Evolutionary conservation across 2,797 vertebrate species (phyloP), one percentile per base, ranked within the genome.

Genomic region (Tapirus indicus): DNA sequence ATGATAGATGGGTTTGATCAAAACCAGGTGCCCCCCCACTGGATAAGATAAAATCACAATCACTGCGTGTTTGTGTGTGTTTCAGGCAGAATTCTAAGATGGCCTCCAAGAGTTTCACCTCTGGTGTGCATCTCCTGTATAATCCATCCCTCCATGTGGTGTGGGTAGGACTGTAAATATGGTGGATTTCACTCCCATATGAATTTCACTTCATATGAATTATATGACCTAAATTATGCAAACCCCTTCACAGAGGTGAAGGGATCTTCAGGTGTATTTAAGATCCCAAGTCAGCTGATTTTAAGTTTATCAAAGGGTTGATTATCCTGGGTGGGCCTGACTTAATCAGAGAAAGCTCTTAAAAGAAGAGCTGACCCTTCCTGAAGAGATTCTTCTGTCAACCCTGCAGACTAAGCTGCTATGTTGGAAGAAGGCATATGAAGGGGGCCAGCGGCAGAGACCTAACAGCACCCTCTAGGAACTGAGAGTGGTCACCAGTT

Each of bases 351-450:
- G 16, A 71, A 90, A 90, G 27, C 4, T 88, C 91, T 84, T 58
- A 86, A 79, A 97, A 78, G 27, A 80, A 16, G 21, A 91, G 88
- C 5, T 20, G 44, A 95, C 29, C 41, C 44, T 94, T 94, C 49
- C 49, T 71, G 12, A 86, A 88, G 52, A 69, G 38, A 60, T 6
- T 92, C 54, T 92, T 32, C 25, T 52, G 1, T 32, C 20, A 85
- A 52, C 9, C 25, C 41, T 71, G 47, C 8, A 96, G 80, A 85
- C 17, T 13, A 93, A 85, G 52, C 14, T 47, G 27, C 38, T 69
- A 32, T 5, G 21, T 6, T 77, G 23, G 89, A 25, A 75, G 49
- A 91, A 95, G 56, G n/a, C 71, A 82, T 8, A 58, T 3, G 6
- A 94, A 44, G 8, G 27, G 69, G 25, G 14, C 13, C 52, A 79